Percentiles rank a stretch among this genome's conserved stretches.
Conservation (phyloP, 2,113 vertebrate species). For the Hippocampus comes region DNA sequence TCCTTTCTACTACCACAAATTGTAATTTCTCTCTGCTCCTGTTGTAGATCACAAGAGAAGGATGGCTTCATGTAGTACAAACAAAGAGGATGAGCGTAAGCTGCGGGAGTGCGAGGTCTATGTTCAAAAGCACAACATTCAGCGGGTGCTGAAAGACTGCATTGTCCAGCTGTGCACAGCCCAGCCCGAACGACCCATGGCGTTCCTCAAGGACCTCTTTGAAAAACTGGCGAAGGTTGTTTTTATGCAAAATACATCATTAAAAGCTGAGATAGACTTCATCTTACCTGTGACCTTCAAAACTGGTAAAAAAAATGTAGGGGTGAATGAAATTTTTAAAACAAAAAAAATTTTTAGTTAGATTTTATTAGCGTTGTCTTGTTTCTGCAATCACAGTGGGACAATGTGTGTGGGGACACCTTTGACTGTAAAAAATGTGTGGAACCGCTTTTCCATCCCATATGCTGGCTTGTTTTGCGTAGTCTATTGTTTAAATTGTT, state of each 20-base stretch:
- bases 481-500: too few species aligned
- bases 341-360: too few species aligned
- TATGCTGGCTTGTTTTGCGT: too few species aligned
- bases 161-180: constrained; percentile 95
- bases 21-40: background rate
- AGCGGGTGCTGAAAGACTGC: constrained; percentile 95
- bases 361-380: too few species aligned
- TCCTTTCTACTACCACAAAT: background rate
- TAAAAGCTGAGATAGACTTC: too few species aligned
- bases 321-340: too few species aligned
- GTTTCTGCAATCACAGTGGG: too few species aligned
- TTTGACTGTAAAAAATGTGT: too few species aligned
- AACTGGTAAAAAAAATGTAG: too few species aligned
- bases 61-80: constrained; percentile 87
- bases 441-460: too few species aligned
- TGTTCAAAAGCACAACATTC: constrained; percentile 97
- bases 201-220: constrained; percentile 94
- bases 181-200: constrained; percentile 92
- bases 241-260: background rate
- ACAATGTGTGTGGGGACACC: too few species aligned
- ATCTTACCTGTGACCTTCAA: too few species aligned
- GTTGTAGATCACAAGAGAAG: background rate
- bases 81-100: constrained; percentile 92
- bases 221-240: constrained; percentile 89
- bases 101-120: constrained; percentile 95